These are phyloP conservation scores for Hybos culiciformis DNA, from an alignment of 2,888 invertebrate species.

Conservation along the genomic window DNA sequence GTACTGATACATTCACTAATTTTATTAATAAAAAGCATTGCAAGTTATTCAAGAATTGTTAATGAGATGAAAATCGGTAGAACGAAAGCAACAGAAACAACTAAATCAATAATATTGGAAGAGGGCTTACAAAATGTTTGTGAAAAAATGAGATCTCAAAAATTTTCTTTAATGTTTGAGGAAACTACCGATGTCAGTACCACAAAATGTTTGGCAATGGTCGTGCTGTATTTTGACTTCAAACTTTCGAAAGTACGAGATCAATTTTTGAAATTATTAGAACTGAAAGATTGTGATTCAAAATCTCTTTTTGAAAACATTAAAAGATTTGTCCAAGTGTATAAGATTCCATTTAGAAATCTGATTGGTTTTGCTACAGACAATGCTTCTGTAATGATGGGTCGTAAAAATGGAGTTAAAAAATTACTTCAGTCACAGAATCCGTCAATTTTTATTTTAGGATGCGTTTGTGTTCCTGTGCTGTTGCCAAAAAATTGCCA, in stretches of 20 bases:
- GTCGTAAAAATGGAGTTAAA: conserved; percentile 15
- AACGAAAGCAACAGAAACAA: conserved; percentile 7
- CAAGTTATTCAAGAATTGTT: not conserved
- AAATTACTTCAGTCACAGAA: conserved; percentile 13
- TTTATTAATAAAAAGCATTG: not conserved
- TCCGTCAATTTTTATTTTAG: conserved; percentile 18
- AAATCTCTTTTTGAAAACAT: conserved; percentile 6
- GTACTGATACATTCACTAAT: not conserved
- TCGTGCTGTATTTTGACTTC: conserved; percentile 1
- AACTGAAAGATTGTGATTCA: conserved; percentile 4
- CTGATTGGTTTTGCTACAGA: conserved; percentile 21
- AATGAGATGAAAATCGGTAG: conserved; percentile 1
- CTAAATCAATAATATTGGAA: conserved; percentile 1
- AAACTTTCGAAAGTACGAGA: not conserved
- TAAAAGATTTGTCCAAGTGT: conserved; percentile 4
- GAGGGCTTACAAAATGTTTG: not conserved
- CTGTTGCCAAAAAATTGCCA: conserved; percentile 18
- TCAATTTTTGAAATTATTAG: not conserved
- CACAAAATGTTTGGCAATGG: not conserved
- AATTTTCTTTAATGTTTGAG: conserved; percentile 3
- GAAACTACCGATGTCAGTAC: conserved; percentile 1
- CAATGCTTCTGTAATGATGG: conserved; percentile 21
- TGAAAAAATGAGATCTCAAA: not conserved
- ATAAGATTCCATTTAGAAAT: conserved; percentile 13
- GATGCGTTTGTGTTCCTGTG: conserved; percentile 20